Conservation (phyloP, 2,888 invertebrate genomes). For the Andricus curvator region DNA sequence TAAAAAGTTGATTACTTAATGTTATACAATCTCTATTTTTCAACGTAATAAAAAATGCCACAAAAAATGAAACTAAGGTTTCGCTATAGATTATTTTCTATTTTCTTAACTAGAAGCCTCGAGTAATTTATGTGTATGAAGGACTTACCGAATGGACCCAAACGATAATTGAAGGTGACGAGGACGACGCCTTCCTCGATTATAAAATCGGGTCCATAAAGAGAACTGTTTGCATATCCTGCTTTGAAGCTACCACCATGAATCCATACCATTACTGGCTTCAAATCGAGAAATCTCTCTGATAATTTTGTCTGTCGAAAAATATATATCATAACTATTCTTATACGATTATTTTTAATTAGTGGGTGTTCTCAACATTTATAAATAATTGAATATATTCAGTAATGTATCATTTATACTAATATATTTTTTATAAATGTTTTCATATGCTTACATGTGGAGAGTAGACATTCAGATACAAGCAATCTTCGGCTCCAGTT, state of each 20-base stretch:
- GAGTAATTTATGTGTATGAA: conserved; percentile 30
- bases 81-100: conserved; percentile 26
- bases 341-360: neutral
- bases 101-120: conserved; percentile 30
- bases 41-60: neutral
- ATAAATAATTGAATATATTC: no score
- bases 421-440: no score
- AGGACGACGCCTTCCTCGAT: conserved; percentile 61
- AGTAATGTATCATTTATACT: no score
- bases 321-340: neutral
- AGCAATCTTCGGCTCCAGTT: conserved; percentile 64
- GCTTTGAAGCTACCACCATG: conserved; percentile 57
- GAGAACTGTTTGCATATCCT: conserved; percentile 48
- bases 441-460: conserved; percentile 57
- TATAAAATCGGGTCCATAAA: conserved; percentile 62
- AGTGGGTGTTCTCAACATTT: neutral
- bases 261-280: conserved; percentile 63
- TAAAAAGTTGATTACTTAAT: neutral
- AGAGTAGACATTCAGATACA: conserved; percentile 63
- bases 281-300: neutral
- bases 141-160: conserved; percentile 61
- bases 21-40: neutral
- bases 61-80: conserved; percentile 22
- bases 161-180: conserved; percentile 63
- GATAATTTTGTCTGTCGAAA: neutral